Percentiles rank a stretch among this genome's conserved stretches.
These are phyloP conservation scores for Drosophila bunnanda DNA, from an alignment of 2,888 invertebrate species.

Conservation along the genomic window DNA sequence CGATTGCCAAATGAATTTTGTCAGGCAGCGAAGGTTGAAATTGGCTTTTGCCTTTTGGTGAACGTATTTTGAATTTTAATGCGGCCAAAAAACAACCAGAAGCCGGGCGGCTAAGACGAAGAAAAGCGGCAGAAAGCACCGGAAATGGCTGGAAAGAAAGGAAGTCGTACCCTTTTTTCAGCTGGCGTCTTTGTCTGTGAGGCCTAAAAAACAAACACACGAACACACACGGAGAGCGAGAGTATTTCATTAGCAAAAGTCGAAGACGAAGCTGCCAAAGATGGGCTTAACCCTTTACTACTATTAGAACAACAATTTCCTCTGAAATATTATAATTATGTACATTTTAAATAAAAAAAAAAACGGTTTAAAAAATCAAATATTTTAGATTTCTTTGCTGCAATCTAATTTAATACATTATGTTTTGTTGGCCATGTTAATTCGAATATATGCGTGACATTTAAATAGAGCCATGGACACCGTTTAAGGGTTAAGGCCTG, in stretches of 20 bases:
- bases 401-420: not conserved
- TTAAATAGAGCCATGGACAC: not conserved
- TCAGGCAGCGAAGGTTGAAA: conserved; percentile 74
- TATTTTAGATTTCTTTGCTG: not conserved
- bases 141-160: conserved; percentile 18
- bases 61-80: conserved; percentile 78
- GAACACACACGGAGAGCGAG: conserved; percentile 9
- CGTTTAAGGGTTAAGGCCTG: conserved; percentile 15
- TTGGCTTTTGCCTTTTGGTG: conserved; percentile 75
- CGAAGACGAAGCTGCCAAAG: conserved; percentile 29
- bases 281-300: conserved; percentile 35
- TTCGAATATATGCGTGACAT: not conserved
- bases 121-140: not conserved
- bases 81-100: conserved; percentile 34
- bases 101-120: not conserved
- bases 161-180: conserved; percentile 38
- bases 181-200: conserved; percentile 24
- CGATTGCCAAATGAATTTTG: conserved; percentile 75
- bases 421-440: not conserved
- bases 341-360: no score
- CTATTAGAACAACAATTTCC: no score
- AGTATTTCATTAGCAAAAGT: conserved; percentile 73
- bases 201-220: conserved; percentile 28
- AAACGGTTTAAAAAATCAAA: not conserved
- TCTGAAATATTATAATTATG: no score